A percentile compares a stretch with the other conserved stretches of the same genome.
phyloP scores from a whole-genome alignment of 2,113 vertebrate genomes.

The Jaculus jaculus region DNA sequence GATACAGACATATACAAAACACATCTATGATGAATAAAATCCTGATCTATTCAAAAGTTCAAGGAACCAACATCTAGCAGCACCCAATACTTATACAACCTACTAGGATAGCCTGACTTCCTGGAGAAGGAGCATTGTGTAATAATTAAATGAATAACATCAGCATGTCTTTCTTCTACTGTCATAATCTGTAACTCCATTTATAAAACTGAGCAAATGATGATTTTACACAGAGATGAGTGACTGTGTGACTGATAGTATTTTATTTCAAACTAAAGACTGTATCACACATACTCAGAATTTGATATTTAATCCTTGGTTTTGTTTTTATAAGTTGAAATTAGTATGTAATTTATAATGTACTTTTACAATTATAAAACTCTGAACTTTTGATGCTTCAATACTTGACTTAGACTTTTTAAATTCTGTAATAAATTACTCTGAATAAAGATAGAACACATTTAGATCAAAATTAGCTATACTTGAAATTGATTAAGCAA shows the following conservation, averaged over 20 bases:
- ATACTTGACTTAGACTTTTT: slow-evolving; percentile 32
- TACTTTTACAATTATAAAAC: slow-evolving; percentile 33
- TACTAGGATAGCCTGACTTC: not conserved
- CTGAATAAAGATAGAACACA: slow-evolving; percentile 47
- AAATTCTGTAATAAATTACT: slow-evolving; percentile 38
- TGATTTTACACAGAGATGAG: not conserved
- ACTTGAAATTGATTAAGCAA: slow-evolving; percentile 58
- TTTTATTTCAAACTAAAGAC: slow-evolving; percentile 23
- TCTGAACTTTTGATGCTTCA: slow-evolving; percentile 13
- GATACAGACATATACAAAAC: not conserved
- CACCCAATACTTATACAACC: not conserved
- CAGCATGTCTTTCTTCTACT: slow-evolving; percentile 31
- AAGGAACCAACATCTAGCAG: not conserved
- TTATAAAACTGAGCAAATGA: slow-evolving; percentile 1
- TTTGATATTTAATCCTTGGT: slow-evolving; percentile 30
- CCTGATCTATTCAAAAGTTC: slow-evolving; percentile 43
- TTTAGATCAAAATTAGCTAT: slow-evolving; percentile 60
- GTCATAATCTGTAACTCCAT: not conserved
- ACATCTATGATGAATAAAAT: not conserved
- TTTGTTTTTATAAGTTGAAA: slow-evolving; percentile 31
- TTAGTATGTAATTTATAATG: slow-evolving; percentile 32
- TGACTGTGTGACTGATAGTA: not conserved
- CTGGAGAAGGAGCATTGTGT: not conserved
- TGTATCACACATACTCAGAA: not conserved
- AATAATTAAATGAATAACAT: slow-evolving; percentile 48